A percentile compares a stretch with the other conserved stretches of the same genome.
phyloP scores from a whole-genome alignment of 2,888 invertebrate genomes.

The Cepaea hortensis region DNA sequence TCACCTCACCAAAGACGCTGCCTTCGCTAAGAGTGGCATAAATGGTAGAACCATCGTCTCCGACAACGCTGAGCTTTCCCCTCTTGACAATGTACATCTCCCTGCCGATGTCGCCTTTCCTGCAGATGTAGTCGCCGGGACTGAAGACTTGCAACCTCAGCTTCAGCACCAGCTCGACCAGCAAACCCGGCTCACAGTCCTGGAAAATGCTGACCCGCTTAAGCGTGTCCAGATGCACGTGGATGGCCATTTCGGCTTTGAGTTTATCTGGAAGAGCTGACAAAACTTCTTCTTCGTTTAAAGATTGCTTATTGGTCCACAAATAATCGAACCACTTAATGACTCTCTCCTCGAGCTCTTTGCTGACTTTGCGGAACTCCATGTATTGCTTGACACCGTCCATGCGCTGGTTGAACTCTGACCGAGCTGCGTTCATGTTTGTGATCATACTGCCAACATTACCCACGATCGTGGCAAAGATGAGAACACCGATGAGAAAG shows the following conservation, averaged over 20 bases:
- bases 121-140: slow-evolving; percentile 95
- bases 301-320: slow-evolving; percentile 88
- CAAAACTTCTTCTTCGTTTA: slow-evolving; percentile 87
- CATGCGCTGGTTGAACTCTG: slow-evolving; percentile 97
- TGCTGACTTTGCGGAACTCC: slow-evolving; percentile 85
- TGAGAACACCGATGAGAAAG: slow-evolving; percentile 93
- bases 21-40: slow-evolving; percentile 93
- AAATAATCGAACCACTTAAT: slow-evolving; percentile 92
- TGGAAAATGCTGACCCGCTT: slow-evolving; percentile 91
- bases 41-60: slow-evolving; percentile 87
- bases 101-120: slow-evolving; percentile 97
- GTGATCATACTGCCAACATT: slow-evolving; percentile 91
- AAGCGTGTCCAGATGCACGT: slow-evolving; percentile 94
- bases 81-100: slow-evolving; percentile 99
- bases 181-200: slow-evolving; percentile 95
- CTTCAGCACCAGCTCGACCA: slow-evolving; percentile 94
- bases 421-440: slow-evolving; percentile 95
- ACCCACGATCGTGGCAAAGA: slow-evolving; percentile 97
- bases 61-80: slow-evolving; percentile 90
- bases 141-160: slow-evolving; percentile 94
- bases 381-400: slow-evolving; percentile 94
- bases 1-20: slow-evolving; percentile 93
- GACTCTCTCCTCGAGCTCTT: slow-evolving; percentile 87
- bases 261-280: slow-evolving; percentile 90
- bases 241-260: slow-evolving; percentile 92